Evolutionary conservation across 2,888 invertebrate genomes (phyloP), one percentile per base, ranked within the genome.

Genomic region (Choristoneura rosaceana): DNA sequence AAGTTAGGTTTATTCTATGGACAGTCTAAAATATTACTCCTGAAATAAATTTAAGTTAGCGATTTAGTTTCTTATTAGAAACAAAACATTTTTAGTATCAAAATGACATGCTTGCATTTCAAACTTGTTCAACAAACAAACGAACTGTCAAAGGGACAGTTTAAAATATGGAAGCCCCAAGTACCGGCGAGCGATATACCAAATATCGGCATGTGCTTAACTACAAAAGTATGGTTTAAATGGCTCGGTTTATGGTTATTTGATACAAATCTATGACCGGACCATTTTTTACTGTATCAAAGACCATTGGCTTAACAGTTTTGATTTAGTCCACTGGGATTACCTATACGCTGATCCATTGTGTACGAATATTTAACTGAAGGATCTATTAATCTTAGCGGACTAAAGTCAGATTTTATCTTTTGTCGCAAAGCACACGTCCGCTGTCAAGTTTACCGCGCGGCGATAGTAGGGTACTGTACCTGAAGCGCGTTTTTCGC

Each of bases 401-500:
- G 55, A 55, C 25, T 25, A 25, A 52, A 52, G n/a, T 4, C 12
- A 55, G 12, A 25, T 14, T 17, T n/a, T 25, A 15, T 58, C 74
- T 77, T 78, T 79, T 88, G 85, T 84, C 64, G 82, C 80, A 77
- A 78, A 78, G 78, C 82, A 84, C 89, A 87, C 79, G 78, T 70
- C 71, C 79, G 76, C 73, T 70, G 73, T 71, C 59, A 70, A 65
- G 83, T 84, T 85, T 94, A 94, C 90, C 94, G 92, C 84, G 92
- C 92, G 76, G 91, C 93, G 83, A 93, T 91, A 74, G 91, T 90
- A 78, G 92, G 84, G 86, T 94, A 95, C 88, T 91, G 95, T 95
- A 96, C 96, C 96, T 96, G 96, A 74, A 96, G 92, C 76, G 95
- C 95, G 85, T 95, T 95, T 93, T 95, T 95, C 80, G 95, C 95